Base-by-base conservation (phyloP, 2,113 vertebrate genomes). In the Marcusenius ussheri region DNA sequence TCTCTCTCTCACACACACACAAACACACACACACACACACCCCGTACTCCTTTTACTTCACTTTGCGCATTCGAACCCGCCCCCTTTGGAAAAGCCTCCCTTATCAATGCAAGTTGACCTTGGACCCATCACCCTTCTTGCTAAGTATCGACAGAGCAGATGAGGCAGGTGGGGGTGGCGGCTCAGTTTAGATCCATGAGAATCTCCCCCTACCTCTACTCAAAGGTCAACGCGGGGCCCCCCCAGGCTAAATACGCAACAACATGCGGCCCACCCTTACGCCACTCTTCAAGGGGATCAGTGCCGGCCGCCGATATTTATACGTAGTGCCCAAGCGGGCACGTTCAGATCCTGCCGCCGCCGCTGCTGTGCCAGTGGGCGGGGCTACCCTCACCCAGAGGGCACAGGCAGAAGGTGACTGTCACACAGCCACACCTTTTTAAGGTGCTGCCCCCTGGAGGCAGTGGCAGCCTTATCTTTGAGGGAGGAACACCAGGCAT, bases 181-280 rank as follows among this genome's bases (percentile, higher is more conserved):
- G 88, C 58, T 45, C 42, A n/a, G 35, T 88, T n/a, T 88, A 88
- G 39, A 39, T 46, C 35, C 31, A 47, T 27, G 56, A 27, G n/a
- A 74, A 47, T 21, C 87, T 39, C 56, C 70, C 24, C 46, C 45
- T 0, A 62, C 56, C 1, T 58, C 24, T 15, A 46, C 24, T 93
- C 91, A 93, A 90, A 94, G 95, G 93, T 94, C 90, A 17, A 86
- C 89, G 91, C 87, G 94, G 5, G 31, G 0, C 93, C 93, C 93
- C 7, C 46, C 80, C 87, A 87, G 90, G 90, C 92, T 93, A 93
- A 94, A 94, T 93, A 91, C 92, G 92, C 89, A 45, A 92, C 90
- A 88, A 3, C 39, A n/a, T 62, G 90, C 90, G 89, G 88, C 91
- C 92, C 89, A 90, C 90, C 10, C 87, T 42, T 1, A 19, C 19